A percentile compares a stretch with the other conserved stretches of the same genome.
phyloP scores from a whole-genome alignment of 2,888 invertebrate genomes.

The Synanthedon vespiformis region DNA sequence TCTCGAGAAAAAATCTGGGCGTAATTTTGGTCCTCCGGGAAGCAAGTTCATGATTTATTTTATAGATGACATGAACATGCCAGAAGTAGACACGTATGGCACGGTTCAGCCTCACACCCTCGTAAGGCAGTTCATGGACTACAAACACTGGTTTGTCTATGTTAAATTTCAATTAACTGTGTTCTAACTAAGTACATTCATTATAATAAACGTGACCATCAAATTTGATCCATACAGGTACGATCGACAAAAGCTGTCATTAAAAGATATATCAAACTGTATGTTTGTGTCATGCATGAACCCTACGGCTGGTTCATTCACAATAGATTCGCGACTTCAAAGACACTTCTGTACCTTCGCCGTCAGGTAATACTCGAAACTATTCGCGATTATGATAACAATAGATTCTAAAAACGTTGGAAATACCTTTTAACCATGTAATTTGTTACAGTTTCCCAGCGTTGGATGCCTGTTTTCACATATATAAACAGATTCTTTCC shows the following conservation, averaged over 20 bases:
- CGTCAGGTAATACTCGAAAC: slow-evolving; percentile 70
- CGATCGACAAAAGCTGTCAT: slow-evolving; percentile 83
- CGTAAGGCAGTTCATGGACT: slow-evolving; percentile 92
- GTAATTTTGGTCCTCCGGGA: slow-evolving; percentile 94
- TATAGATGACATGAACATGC: slow-evolving; percentile 97
- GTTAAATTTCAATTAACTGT: too few species aligned
- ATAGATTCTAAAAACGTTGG: neutral
- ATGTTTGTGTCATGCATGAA: slow-evolving; percentile 98
- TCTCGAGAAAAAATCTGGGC: slow-evolving; percentile 93
- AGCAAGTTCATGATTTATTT: slow-evolving; percentile 93
- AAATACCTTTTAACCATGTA: neutral
- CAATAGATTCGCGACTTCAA: slow-evolving; percentile 90
- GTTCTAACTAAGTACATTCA: too few species aligned
- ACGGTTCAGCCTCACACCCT: slow-evolving; percentile 96
- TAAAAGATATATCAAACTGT: slow-evolving; percentile 93
- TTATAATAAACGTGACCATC: too few species aligned
- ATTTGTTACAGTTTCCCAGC: slow-evolving; percentile 79
- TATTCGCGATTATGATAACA: neutral
- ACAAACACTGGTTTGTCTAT: slow-evolving; percentile 84
- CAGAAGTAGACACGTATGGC: slow-evolving; percentile 93
- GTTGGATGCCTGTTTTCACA: slow-evolving; percentile 82
- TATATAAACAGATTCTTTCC: slow-evolving; percentile 84
- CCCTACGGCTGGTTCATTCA: slow-evolving; percentile 95
- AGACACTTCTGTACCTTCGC: slow-evolving; percentile 90
- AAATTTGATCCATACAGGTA: slow-evolving; percentile 67